Evolutionary conservation across 2,113 vertebrate species (phyloP).

Genomic region (Leptobrachium leishanense): DNA sequence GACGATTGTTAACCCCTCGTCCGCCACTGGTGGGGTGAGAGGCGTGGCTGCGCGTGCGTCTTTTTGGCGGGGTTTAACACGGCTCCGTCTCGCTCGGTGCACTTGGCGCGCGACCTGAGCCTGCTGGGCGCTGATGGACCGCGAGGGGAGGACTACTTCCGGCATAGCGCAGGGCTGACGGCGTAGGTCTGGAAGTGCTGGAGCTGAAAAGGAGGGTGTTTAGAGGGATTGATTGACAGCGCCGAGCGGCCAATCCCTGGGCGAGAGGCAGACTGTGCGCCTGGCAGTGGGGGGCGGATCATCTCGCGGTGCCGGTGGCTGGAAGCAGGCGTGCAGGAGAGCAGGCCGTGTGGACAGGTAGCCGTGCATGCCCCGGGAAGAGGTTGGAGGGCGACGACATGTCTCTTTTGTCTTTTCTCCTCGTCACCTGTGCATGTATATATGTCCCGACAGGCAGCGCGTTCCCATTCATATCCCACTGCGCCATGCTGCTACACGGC

Average conservation of each 20-base stretch:
- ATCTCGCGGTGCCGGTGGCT: conserved; percentile 3
- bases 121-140: conserved; percentile 51
- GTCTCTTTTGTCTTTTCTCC: no score
- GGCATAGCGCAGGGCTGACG: conserved; percentile 44
- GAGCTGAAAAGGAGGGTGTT: conserved; percentile 26
- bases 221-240: not conserved
- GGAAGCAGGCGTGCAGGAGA: conserved; percentile 4
- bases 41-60: conserved; percentile 63
- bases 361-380: not conserved
- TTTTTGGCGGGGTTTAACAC: conserved; percentile 71
- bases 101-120: conserved; percentile 46
- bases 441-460: no score
- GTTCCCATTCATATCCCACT: no score
- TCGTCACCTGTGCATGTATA: no score
- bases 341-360: not conserved
- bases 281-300: not conserved
- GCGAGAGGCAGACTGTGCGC: not conserved
- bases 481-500: no score
- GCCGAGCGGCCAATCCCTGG: not conserved
- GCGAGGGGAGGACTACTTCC: conserved; percentile 46
- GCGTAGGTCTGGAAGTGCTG: conserved; percentile 50
- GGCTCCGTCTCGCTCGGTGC: conserved; percentile 27
- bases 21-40: not conserved
- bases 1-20: no score
- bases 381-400: not conserved